Base-by-base conservation (phyloP, 2,113 vertebrate genomes). In the Zootoca vivipara region DNA sequence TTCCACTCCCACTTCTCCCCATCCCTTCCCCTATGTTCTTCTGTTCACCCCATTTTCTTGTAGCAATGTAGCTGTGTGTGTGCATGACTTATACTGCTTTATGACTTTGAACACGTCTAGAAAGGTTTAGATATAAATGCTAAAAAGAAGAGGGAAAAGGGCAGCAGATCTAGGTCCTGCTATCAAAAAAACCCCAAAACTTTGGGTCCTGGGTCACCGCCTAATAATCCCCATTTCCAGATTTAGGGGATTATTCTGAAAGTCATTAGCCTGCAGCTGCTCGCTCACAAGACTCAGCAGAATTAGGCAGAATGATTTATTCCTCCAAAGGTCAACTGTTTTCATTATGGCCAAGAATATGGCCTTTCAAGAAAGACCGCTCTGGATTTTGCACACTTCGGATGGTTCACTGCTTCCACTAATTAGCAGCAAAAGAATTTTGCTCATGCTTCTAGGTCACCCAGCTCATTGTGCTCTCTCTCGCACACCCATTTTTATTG, bases 211-310 rank as follows among this genome's bases (percentile, higher is more conserved):
- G 58, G 58, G 58, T 62, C 58, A 62, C 58, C 8, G 16, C 13
- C 3, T 62, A 62, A 62, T 16, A 20, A 62, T 12, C 30, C 7
- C 28, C 30, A 30, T 18, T 72, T 72, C 30, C 30, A 72, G 69
- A 33, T 38, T 0, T 46, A 1, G 64, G 30, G 33, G 40, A 26
- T 3, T 69, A 83, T 33, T 80, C 35, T 81, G 90, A 69, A 93
- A 89, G 77, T 85, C 75, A 87, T 89, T 12, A 33, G 16, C 28
- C 28, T 64, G 40, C 82, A 67, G 56, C 85, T 89, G 77, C 86
- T 91, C 85, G 77, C 86, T 91, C 85, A 0, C 3, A 46, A 87
- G 40, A 74, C 30, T 8, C 64, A 91, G 46, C 70, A 82, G 79
- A 84, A 56, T 52, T 46, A 85, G 35, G 89, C 77, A 0, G 1